Evolutionary conservation across 2,888 invertebrate species (phyloP), one percentile per base, ranked within the genome.

Genomic region (Drosophila subsilvestris): DNA sequence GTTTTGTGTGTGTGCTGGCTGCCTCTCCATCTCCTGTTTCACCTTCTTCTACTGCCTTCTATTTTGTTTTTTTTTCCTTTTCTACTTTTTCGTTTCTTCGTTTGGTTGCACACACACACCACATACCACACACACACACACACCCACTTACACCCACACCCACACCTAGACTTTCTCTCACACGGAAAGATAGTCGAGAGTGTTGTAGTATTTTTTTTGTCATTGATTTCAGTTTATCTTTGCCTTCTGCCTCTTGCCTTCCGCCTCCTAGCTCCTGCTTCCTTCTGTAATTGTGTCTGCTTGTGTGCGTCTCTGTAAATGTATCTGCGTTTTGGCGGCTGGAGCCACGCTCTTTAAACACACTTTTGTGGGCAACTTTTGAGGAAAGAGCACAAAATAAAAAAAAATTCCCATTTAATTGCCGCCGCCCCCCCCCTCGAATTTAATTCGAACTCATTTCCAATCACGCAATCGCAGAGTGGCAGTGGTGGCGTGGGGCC

Each of bases 211-310:
- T 54, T 55, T 61, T 70, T 75, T 68, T 68, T 76, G 74, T 69
- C 72, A 72, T 75, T 79, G 79, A 76, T 76, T 76, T 79, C 58
- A 60, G 65, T 78, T 75, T 78, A 76, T 75, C 71, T 60, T 51
- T 49, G 54, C 25, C 25, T 25, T 25, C 25, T 25, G 25, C 20
- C 44, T 44, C 17, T 27, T 42, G 12, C 25, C 42, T 43, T 3
- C 14, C 12, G 14, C 42, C 14, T 27, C 27, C 8, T 27, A 6
- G 25, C 8, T 27, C 27, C 18, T 56, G 20, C 8, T 27, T 29
- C 17, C n/a, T 18, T 43, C 4, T 50, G 25, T 17, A 20, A 37
- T 62, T 50, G 44, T 53, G 18, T 37, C 18, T 18, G 49, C 29
- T 5, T 25, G 54, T 27, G 58, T 48, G 25, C 10, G 12, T 5